Evolutionary conservation across 2,888 invertebrate genomes (phyloP).

Genomic region (Scaptomyza flava): DNA sequence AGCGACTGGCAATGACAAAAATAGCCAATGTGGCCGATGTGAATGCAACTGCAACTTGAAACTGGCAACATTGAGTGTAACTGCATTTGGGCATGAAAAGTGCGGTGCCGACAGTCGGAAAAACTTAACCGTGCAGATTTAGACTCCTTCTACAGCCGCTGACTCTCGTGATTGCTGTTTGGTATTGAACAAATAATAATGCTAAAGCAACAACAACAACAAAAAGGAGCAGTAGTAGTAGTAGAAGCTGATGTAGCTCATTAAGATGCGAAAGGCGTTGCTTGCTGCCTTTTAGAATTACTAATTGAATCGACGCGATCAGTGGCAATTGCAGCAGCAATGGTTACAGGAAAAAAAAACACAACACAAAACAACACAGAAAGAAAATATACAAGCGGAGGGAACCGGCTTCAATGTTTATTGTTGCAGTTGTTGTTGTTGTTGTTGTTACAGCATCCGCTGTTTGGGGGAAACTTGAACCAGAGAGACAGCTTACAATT

Average conservation of each 20-base stretch:
- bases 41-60: slow-evolving; percentile 25
- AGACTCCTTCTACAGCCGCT: slow-evolving; percentile 7
- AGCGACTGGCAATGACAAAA: slow-evolving; percentile 52
- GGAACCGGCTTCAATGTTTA: slow-evolving; percentile 40
- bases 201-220: slow-evolving; percentile 34
- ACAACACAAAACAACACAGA: slow-evolving; percentile 24
- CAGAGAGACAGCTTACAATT: background rate
- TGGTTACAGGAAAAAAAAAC: slow-evolving; percentile 25
- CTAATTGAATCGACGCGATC: slow-evolving; percentile 84
- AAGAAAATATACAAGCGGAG: slow-evolving; percentile 1
- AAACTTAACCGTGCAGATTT: slow-evolving; percentile 52
- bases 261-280: slow-evolving; percentile 83
- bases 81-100: slow-evolving; percentile 73
- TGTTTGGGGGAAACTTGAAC: slow-evolving; percentile 15
- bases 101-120: slow-evolving; percentile 63
- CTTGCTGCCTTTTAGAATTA: slow-evolving; percentile 83
- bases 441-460: slow-evolving; percentile 52
- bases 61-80: slow-evolving; percentile 36
- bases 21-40: slow-evolving; percentile 60
- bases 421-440: slow-evolving; percentile 22
- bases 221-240: slow-evolving; percentile 3
- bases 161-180: slow-evolving; percentile 53
- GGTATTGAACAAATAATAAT: slow-evolving; percentile 63
- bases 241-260: slow-evolving; percentile 52
- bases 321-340: slow-evolving; percentile 73